Conservation (phyloP, 2,797 vertebrate species). For the Malacoctenus gilli region DNA sequence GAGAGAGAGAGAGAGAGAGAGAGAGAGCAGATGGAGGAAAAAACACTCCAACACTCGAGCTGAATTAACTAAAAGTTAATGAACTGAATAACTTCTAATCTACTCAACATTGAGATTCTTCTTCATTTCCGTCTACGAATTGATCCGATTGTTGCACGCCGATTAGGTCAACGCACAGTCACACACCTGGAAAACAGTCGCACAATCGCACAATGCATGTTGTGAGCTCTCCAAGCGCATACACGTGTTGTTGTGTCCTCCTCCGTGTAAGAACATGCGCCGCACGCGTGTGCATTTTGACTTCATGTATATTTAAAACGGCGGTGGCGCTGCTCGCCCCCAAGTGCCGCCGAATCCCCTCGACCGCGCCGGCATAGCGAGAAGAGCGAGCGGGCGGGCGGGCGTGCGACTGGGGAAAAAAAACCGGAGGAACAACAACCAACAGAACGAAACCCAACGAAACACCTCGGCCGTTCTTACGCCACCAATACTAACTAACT, state of each 20-base stretch:
- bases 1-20: constrained; percentile 27
- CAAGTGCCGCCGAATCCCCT: constrained; percentile 75
- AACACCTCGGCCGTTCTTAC: too few species aligned
- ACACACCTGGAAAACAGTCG: too few species aligned
- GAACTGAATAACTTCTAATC: constrained; percentile 16
- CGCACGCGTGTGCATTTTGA: constrained; percentile 29
- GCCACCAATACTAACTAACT: too few species aligned
- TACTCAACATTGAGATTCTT: too few species aligned
- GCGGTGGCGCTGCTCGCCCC: constrained; percentile 76
- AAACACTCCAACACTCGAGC: constrained; percentile 19
- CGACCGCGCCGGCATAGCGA: constrained; percentile 78
- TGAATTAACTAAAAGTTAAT: constrained; percentile 7
- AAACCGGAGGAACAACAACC: too few species aligned
- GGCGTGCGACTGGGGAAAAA: constrained; percentile 63
- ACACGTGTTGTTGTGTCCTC: constrained; percentile 4
- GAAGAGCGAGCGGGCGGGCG: constrained; percentile 78
- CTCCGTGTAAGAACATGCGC: constrained; percentile 9
- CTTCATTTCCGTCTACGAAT: too few species aligned
- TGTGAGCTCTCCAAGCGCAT: constrained; percentile 19
- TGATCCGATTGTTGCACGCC: too few species aligned
- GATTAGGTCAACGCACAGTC: too few species aligned
- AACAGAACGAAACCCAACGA: too few species aligned
- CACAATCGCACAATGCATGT: not conserved
- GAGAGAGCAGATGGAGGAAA: constrained; percentile 44
- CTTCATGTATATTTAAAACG: constrained; percentile 83